Base-by-base conservation (phyloP, 2,797 vertebrate genomes). In the Hippoglossus hippoglossus region DNA sequence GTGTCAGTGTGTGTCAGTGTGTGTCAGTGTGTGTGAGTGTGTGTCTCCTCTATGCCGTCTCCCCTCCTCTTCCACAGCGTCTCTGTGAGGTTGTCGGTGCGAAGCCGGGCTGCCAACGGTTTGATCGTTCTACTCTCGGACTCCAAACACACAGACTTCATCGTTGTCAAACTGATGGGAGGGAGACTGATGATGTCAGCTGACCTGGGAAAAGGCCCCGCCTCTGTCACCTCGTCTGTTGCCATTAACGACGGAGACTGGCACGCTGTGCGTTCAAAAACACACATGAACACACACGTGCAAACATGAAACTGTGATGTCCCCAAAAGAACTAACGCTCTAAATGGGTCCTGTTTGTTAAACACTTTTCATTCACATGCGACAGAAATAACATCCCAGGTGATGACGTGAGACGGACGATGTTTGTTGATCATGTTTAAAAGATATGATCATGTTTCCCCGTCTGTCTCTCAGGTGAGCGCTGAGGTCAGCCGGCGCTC, bases 161-260 rank as follows among this genome's bases (percentile, higher is more conserved):
- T 97, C 6, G 78, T 91, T 0, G 92, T 99, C 63, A 94, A 95
- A 85, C 90, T 99, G 79, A 87, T 63, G 0, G 88, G 71, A 0
- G 97, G 97, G 19, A 92, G 66, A 18, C 87, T 97, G 31, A 80
- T 91, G 82, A 94, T 99, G 90, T 95, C 94, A 72, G 97, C 96
- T 73, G 96, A 98, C 80, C 92, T 98, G 24, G 97, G 98, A 21
- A 97, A 95, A 93, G 96, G 97, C 41, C 92, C 92, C 1, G 91
- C 96, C 11, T 89, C 93, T 13, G 78, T 94, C 79, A 86, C 87
- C 10, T 95, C 96, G 16, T 89, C 94, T 0, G 64, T 89, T 0
- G 5, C 72, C 6, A 41, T 99, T 80, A 96, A 66, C 2, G 95
- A 99, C 6, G 97, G 97, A 77, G 90, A 89, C 65, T 99, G 98